These are phyloP conservation scores for Sander lucioperca DNA, from an alignment of 2,113 vertebrate species.

Conservation along the genomic window DNA sequence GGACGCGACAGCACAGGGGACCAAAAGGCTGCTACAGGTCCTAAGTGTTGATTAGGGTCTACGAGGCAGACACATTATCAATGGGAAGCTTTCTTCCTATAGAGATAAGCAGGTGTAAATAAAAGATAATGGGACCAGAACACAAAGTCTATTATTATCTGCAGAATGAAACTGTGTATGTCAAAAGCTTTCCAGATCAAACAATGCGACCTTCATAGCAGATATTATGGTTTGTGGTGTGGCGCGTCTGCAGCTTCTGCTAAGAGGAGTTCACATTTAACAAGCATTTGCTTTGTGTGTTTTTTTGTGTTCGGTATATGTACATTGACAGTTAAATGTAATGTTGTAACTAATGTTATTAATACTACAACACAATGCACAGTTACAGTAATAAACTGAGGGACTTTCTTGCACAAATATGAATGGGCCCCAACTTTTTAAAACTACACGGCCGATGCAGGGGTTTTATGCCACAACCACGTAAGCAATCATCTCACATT, in stretches of 20 bases:
- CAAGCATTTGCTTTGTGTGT: not conserved
- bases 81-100: constrained; percentile 29
- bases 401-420: too few relatives aligned
- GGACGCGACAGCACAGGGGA: constrained; percentile 23
- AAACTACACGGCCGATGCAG: too few relatives aligned
- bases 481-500: too few relatives aligned
- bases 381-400: too few relatives aligned
- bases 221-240: not conserved
- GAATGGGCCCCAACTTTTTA: too few relatives aligned
- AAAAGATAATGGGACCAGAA: constrained; percentile 51
- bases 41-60: constrained; percentile 44
- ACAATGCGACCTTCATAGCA: constrained; percentile 47
- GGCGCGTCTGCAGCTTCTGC: not conserved
- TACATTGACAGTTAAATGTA: not conserved
- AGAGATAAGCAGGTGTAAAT: constrained; percentile 70
- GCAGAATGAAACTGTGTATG: constrained; percentile 10
- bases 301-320: too few relatives aligned
- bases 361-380: too few relatives aligned
- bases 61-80: constrained; percentile 37
- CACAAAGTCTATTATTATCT: constrained; percentile 47
- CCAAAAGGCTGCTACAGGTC: not conserved
- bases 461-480: too few relatives aligned
- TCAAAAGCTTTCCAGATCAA: constrained; percentile 32
- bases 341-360: not conserved
- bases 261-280: not conserved